Evolutionary conservation across 2,888 invertebrate species (phyloP).

Genomic region (Plagodis dolabraria): DNA sequence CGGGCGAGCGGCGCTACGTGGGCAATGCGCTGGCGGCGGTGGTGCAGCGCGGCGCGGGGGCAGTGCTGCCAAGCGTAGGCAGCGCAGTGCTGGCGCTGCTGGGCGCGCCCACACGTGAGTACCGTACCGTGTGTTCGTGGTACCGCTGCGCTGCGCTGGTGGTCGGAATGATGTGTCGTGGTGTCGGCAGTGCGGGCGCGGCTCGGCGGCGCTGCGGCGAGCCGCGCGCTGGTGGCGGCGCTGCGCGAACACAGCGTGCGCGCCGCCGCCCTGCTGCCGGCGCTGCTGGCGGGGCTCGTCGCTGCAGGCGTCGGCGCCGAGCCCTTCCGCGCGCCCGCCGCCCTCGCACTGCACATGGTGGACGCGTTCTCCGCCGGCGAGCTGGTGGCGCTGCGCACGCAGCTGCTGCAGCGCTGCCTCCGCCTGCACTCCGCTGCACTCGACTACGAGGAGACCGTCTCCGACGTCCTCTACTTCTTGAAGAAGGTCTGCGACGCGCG

Average conservation of each 20-base stretch:
- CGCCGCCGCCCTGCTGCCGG: constrained; percentile 4
- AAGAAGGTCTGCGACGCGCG: background rate
- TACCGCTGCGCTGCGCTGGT: too few relatives aligned
- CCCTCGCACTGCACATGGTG: background rate
- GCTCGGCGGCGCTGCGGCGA: constrained; percentile 1
- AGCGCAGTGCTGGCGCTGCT: background rate
- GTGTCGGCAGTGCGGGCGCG: background rate
- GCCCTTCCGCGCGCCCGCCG: background rate
- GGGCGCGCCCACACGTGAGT: background rate
- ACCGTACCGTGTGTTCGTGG: too few relatives aligned
- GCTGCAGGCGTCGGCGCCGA: background rate
- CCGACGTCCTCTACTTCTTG: too few relatives aligned
- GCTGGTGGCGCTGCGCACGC: background rate
- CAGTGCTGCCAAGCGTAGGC: background rate
- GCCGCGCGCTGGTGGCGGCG: constrained; percentile 1
- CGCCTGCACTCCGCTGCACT: background rate
- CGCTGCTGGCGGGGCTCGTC: constrained; percentile 1
- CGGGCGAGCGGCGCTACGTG: constrained; percentile 11
- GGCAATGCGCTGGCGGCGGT: constrained; percentile 9
- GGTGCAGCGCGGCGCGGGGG: constrained; percentile 4
- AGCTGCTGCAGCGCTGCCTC: background rate
- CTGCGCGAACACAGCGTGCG: constrained; percentile 1
- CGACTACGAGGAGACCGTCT: too few relatives aligned
- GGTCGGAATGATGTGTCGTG: background rate
- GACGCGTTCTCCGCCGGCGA: background rate